Percentiles rank a stretch among this genome's conserved stretches.
phyloP scores from a whole-genome alignment of 2,797 vertebrate species.

The Danio kyathit region DNA sequence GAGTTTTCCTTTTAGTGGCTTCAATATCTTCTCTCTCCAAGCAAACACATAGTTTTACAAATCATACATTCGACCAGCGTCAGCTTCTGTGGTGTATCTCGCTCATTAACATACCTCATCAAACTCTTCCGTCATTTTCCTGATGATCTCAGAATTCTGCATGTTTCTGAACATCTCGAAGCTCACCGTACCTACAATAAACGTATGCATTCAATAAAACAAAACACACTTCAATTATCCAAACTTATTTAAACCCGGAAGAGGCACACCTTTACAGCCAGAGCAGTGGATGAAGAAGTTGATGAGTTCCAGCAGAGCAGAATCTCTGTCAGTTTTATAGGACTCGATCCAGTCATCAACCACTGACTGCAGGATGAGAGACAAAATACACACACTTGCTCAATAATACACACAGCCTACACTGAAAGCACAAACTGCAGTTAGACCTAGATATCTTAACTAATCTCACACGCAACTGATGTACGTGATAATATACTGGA shows the following conservation, averaged over 20 bases:
- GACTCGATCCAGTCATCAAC: slow-evolving; percentile 99
- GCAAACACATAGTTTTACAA: neutral
- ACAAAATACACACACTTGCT: slow-evolving; percentile 11
- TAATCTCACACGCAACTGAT: slow-evolving; percentile 1
- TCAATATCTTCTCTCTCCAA: neutral
- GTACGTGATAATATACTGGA: neutral
- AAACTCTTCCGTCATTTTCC: slow-evolving; percentile 99
- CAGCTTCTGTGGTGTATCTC: neutral
- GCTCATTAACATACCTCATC: slow-evolving; percentile 87
- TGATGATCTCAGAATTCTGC: slow-evolving; percentile 99
- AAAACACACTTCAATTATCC: neutral
- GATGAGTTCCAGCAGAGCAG: slow-evolving; percentile 97
- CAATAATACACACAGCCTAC: slow-evolving; percentile 26
- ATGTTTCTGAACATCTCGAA: slow-evolving; percentile 99
- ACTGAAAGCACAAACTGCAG: neutral
- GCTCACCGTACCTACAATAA: slow-evolving; percentile 89
- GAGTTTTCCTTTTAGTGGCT: neutral
- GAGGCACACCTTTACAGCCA: slow-evolving; percentile 93
- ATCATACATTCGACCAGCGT: neutral
- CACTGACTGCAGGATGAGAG: slow-evolving; percentile 83
- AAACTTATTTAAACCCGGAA: neutral
- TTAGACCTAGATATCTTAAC: slow-evolving; percentile 2
- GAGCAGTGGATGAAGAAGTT: slow-evolving; percentile 99
- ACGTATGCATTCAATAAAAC: neutral
- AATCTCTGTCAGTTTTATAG: slow-evolving; percentile 96